Evolutionary conservation across 2,888 invertebrate genomes (phyloP), one percentile per base, ranked within the genome.

Genomic region (Nezara viridula): DNA sequence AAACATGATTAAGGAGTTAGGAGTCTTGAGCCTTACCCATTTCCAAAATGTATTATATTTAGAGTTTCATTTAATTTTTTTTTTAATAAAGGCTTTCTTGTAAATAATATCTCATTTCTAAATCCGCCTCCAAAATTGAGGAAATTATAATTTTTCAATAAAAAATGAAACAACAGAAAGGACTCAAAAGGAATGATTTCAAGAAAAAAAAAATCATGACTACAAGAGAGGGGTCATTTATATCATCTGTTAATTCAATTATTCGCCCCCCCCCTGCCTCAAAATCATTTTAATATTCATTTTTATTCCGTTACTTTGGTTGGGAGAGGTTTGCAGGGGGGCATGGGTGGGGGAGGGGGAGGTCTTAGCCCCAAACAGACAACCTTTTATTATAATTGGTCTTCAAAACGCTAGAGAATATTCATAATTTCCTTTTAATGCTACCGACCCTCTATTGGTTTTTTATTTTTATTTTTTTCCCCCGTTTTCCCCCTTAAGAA

Each of bases 201-300:
- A 73, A 9, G 32, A 86, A 27, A n/a, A 86, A 86, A 55, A 55
- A 86, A 40, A 55, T 5, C 24, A 86, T 24, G 32, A 44, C 9
- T 19, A 86, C 16, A 52, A 40, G 60, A 44, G 47, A 27, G 49
- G 21, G 88, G 73, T 73, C 88, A 88, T 88, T 87, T 88, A 88
- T 88, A 88, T 88, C 44, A 88, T 88, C 88, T 88, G 40, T 73
- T 88, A 88, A 88, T 88, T 88, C 88, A 88, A 88, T 88, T 88
- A 88, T 88, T 88, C 88, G 60, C 60, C 73, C 49, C 60, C 73
- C 49, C 47, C 88, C 32, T 66, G 27, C 27, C 32, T 47, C 19
- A 49, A 88, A 88, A 88, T 44, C 88, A 16, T 88, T 88, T 87
- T 88, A 88, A 88, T 88, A 88, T 88, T 88, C 55, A 88, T 88